Conservation (phyloP, 2,888 invertebrate genomes). For the Steromphala cineraria region DNA sequence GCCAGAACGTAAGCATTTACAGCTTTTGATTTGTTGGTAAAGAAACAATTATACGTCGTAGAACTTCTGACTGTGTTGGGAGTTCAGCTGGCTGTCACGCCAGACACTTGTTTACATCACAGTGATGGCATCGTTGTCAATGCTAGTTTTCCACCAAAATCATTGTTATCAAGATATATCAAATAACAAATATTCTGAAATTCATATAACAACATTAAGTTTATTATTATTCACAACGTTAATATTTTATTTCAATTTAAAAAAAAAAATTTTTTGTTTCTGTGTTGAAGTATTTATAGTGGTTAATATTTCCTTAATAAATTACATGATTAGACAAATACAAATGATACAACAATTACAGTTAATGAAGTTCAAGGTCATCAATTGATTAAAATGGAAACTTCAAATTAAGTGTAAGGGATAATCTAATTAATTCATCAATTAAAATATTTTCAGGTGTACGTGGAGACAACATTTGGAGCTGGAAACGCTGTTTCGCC, state of each 20-base stretch:
- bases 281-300: too few species aligned
- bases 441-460: constrained; percentile 35
- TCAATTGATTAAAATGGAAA: neutral
- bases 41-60: neutral
- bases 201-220: too few species aligned
- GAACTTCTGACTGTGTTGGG: neutral
- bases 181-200: neutral
- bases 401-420: neutral
- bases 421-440: neutral
- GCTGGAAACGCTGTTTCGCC: constrained; percentile 39
- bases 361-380: too few species aligned
- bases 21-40: too few species aligned
- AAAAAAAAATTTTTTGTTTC: too few species aligned
- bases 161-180: neutral
- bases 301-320: too few species aligned
- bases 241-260: too few species aligned
- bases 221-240: too few species aligned
- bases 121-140: too few species aligned
- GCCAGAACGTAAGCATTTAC: neutral
- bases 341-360: too few species aligned
- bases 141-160: neutral
- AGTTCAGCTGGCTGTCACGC: neutral
- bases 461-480: constrained; percentile 54
- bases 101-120: too few species aligned
- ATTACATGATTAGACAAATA: too few species aligned